Percentiles rank a stretch among this genome's conserved stretches.
Evolutionary conservation across 2,888 invertebrate species (phyloP).

Genomic region (Heteromyza rotundicornis): DNA sequence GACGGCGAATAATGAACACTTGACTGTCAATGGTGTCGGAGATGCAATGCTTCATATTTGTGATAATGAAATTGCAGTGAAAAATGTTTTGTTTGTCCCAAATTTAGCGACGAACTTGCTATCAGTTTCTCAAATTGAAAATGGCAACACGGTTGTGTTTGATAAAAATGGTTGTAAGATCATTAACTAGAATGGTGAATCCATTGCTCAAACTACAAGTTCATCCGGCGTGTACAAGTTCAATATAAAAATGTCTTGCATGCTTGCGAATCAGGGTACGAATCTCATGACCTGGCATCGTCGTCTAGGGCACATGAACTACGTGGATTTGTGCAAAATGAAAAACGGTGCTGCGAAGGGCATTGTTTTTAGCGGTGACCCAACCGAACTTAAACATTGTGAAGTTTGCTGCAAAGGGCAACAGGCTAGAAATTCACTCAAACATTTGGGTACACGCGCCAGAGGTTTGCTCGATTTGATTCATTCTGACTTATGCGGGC

Average conservation of each 20-base stretch:
- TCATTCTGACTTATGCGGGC: slow-evolving; percentile 54
- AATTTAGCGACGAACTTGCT: slow-evolving; percentile 18
- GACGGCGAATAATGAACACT: slow-evolving; percentile 19
- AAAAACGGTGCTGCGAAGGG: too few relatives aligned
- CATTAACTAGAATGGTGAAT: neutral
- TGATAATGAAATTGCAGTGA: slow-evolving; percentile 5
- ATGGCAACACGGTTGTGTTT: slow-evolving; percentile 10
- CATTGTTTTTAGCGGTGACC: too few relatives aligned
- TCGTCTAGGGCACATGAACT: slow-evolving; percentile 29
- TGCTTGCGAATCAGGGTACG: neutral
- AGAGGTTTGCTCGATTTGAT: too few relatives aligned
- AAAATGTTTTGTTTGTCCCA: slow-evolving; percentile 18
- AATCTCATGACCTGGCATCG: slow-evolving; percentile 28
- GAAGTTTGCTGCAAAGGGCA: slow-evolving; percentile 35
- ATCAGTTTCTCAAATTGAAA: slow-evolving; percentile 10
- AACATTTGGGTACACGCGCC: slow-evolving; percentile 19
- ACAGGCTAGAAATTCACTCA: slow-evolving; percentile 29
- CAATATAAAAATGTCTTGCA: neutral
- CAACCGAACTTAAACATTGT: too few relatives aligned
- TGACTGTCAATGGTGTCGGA: slow-evolving; percentile 19
- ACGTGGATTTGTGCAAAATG: too few relatives aligned
- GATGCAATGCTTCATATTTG: slow-evolving; percentile 1
- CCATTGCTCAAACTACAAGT: slow-evolving; percentile 12
- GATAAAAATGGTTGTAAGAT: neutral
- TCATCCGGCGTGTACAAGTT: neutral